A percentile compares a stretch with the other conserved stretches of the same genome.
These are phyloP conservation scores for Lepilemur septentrionalis DNA, from an alignment of 2,797 vertebrate species.

Conservation along the genomic window DNA sequence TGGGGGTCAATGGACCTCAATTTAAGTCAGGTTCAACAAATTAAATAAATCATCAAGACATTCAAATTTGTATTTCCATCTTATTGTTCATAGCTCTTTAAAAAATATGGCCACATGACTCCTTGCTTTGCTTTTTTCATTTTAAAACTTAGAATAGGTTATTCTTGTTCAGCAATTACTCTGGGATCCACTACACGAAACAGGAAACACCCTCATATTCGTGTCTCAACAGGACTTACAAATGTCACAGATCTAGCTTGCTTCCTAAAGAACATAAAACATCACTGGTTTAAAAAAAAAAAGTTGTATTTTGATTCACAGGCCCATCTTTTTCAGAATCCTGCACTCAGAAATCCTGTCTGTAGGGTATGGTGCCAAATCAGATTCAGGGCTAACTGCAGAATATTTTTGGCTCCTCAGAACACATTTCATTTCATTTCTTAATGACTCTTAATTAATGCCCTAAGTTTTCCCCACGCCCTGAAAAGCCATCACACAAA, in stretches of 20 bases:
- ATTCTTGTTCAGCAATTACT: background rate
- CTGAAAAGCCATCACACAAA: background rate
- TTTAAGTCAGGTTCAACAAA: background rate
- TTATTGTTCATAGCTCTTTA: slow-evolving; percentile 7
- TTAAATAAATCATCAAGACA: background rate
- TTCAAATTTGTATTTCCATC: background rate
- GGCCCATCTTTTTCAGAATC: slow-evolving; percentile 20
- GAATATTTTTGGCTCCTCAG: slow-evolving; percentile 24
- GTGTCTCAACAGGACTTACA: background rate
- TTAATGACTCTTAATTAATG: slow-evolving; percentile 53
- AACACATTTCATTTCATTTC: slow-evolving; percentile 30
- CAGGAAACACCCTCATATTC: background rate
- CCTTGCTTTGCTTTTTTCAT: background rate
- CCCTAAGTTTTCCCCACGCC: background rate
- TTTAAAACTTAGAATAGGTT: slow-evolving; percentile 28
- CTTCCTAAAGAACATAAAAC: slow-evolving; percentile 47
- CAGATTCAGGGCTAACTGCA: background rate
- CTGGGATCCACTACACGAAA: background rate
- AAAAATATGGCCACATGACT: background rate
- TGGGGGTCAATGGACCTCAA: background rate
- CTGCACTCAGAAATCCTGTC: background rate
- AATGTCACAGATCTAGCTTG: background rate
- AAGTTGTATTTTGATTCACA: background rate
- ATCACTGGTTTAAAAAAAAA: background rate
- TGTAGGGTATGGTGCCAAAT: background rate